Evolutionary conservation across 2,797 vertebrate genomes (phyloP).

Genomic region (Betta splendens): DNA sequence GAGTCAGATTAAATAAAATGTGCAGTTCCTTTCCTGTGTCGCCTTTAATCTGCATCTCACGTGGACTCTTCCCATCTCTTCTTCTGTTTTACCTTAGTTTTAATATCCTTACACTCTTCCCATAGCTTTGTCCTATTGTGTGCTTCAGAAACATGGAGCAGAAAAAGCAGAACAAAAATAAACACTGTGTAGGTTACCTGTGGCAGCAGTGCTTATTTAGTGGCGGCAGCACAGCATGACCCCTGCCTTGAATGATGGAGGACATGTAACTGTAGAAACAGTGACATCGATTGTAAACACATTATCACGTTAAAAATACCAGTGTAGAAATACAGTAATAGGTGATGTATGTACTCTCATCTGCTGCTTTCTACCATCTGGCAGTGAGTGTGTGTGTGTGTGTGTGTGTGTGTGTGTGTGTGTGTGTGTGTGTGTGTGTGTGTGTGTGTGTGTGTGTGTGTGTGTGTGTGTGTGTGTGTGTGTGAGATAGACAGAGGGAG

Average conservation of each 20-base stretch:
- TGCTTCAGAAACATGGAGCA: background rate
- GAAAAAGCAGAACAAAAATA: slow-evolving; percentile 25
- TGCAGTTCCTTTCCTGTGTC: background rate
- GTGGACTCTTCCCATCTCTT: background rate
- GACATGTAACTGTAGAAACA: slow-evolving; percentile 10
- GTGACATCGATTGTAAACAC: slow-evolving; percentile 13
- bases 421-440: background rate
- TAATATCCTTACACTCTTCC: background rate
- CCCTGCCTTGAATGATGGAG: slow-evolving; percentile 5
- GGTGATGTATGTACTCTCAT: background rate
- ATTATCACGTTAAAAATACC: background rate
- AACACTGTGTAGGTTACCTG: slow-evolving; percentile 9
- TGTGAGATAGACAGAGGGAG: background rate
- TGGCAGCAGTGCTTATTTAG: slow-evolving; percentile 17
- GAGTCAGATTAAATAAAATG: slow-evolving; percentile 6
- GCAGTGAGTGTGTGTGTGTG: background rate
- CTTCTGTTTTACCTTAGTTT: background rate
- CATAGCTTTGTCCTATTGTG: background rate
- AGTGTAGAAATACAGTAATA: background rate
- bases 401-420: background rate
- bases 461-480: background rate
- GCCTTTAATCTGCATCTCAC: background rate
- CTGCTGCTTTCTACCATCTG: slow-evolving; percentile 12
- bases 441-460: background rate
- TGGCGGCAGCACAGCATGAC: slow-evolving; percentile 20